Evolutionary conservation across 1,140 invertebrate genomes (phyloP).

Genomic region (Hyles vespertilio): DNA sequence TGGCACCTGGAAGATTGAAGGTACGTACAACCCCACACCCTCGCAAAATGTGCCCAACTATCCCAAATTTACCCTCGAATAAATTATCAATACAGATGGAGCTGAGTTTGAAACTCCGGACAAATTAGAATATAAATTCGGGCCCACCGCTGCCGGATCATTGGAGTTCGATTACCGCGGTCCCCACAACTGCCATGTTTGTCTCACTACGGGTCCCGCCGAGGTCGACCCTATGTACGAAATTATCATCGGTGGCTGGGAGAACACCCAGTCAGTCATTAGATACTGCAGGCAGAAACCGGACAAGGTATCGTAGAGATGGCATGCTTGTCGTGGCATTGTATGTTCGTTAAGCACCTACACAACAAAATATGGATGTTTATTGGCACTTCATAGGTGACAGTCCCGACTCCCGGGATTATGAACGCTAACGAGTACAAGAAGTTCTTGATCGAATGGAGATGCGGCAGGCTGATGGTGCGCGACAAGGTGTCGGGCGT

Average conservation of each 20-base stretch:
- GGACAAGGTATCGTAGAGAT: constrained; percentile 76
- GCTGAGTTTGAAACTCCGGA: constrained; percentile 75
- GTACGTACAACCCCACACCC: constrained; percentile 60
- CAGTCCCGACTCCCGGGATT: constrained; percentile 73
- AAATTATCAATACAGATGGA: constrained; percentile 61
- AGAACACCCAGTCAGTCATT: constrained; percentile 79
- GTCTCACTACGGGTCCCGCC: constrained; percentile 68
- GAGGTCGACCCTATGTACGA: constrained; percentile 79
- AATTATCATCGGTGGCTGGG: constrained; percentile 80
- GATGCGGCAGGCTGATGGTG: constrained; percentile 74
- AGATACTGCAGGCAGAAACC: constrained; percentile 78
- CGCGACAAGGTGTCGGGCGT: constrained; percentile 61
- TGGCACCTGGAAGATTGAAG: constrained; percentile 90
- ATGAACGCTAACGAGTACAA: constrained; percentile 75
- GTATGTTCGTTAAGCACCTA: constrained; percentile 7
- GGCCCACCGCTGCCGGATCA: constrained; percentile 72
- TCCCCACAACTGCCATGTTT: constrained; percentile 78
- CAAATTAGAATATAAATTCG: constrained; percentile 77
- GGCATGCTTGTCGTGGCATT: constrained; percentile 21
- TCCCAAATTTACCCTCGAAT: constrained; percentile 24
- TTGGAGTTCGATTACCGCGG: constrained; percentile 76
- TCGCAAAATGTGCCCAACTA: constrained; percentile 59
- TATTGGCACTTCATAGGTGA: constrained; percentile 68
- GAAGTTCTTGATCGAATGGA: constrained; percentile 78
- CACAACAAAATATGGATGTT: constrained; percentile 11